Base-by-base conservation (phyloP, 2,797 vertebrate genomes). In the Craterocephalus amniculus region DNA sequence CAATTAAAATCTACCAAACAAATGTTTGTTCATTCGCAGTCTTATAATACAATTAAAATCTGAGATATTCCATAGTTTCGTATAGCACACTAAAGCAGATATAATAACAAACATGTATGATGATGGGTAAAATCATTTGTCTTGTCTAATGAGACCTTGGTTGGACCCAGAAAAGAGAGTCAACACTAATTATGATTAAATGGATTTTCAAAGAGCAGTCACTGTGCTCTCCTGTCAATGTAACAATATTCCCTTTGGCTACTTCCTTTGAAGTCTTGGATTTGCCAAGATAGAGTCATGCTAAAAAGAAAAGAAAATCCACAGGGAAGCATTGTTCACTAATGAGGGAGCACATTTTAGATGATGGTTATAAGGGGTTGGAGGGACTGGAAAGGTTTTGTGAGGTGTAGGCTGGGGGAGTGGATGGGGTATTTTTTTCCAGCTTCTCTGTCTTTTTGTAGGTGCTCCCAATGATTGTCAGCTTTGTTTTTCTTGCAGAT, bases 131-230 rank as follows among this genome's bases (percentile, higher is more conserved):
- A 80, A 67, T 74, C 45, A 24, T 40, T 77, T 49, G 38, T 67
- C 58, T 54, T 52, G 58, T 63, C 35, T 48, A 75, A 74, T 57
- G 58, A 57, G 59, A 70, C 49, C 48, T 38, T 51, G n/a, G 68
- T 62, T 67, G 61, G 73, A 65, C 57, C 57, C 38, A 78, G 57
- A 57, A 62, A 22, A 62, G 16, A 36, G 32, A 58, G 76, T 70
- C 71, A 67, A 70, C 76, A 76, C 62, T 48, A 71, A 76, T 76
- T 77, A 80, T 56, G 54, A 67, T 73, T 32, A 66, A 54, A 61
- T 57, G 60, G 79, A 40, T 74, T 78, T 87, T 84, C 77, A 86
- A 85, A 83, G 66, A 70, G 58, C 56, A 71, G 63, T 78, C 63
- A 38, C 4, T 70, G 52, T 34, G 22, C 72, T 78, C 58, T 43